These are phyloP conservation scores for Orbicella faveolata DNA, from an alignment of 64 coral and sea anemone species.

Conservation along the genomic window DNA sequence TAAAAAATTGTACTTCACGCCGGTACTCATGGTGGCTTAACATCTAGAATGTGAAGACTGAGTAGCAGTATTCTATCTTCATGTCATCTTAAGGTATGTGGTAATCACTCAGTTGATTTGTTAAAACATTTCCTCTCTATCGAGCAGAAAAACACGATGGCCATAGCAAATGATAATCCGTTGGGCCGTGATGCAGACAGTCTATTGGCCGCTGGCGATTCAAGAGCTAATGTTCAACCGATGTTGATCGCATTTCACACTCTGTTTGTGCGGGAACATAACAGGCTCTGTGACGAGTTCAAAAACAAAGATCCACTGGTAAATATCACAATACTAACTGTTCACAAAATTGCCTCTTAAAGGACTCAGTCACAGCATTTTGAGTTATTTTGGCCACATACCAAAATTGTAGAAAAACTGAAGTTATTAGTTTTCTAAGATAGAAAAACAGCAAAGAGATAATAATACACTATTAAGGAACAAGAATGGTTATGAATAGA, in stretches of 20 bases:
- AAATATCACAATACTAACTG: neutral
- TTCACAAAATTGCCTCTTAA: neutral
- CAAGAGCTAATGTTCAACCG: constrained; percentile 84
- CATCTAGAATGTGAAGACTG: too few species aligned
- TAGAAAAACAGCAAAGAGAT: too few species aligned
- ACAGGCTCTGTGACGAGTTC: constrained; percentile 81
- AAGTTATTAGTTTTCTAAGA: too few species aligned
- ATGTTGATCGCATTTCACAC: constrained; percentile 86
- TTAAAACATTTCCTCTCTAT: neutral
- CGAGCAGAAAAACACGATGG: constrained; percentile 75
- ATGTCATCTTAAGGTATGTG: too few species aligned
- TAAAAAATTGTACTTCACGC: too few species aligned
- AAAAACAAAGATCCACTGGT: constrained; percentile 57
- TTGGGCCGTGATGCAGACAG: constrained; percentile 77
- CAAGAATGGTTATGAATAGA: too few species aligned
- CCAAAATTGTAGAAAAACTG: too few species aligned
- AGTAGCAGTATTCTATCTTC: too few species aligned
- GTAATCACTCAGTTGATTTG: neutral
- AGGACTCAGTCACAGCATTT: too few species aligned
- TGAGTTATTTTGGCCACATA: too few species aligned
- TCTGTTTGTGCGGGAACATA: constrained; percentile 92
- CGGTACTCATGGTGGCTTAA: too few species aligned
- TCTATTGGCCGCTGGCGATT: constrained; percentile 76
- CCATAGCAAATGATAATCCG: constrained; percentile 77
- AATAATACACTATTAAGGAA: too few species aligned